These are phyloP conservation scores for Drosophila malerkotliana DNA, from an alignment of 1,140 invertebrate genomes.

Conservation along the genomic window DNA sequence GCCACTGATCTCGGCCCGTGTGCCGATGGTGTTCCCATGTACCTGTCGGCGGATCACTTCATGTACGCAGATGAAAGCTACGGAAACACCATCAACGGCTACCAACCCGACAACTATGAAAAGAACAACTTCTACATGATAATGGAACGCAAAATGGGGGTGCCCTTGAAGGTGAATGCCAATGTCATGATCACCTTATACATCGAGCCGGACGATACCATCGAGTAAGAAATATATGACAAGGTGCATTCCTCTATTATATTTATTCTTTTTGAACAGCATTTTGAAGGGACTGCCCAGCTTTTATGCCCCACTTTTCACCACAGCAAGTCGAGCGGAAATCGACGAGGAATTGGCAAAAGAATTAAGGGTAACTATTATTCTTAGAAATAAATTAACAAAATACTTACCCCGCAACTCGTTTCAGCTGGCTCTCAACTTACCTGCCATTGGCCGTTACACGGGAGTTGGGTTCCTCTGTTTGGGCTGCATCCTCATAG, in stretches of 20 bases:
- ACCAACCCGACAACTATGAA: slow-evolving; percentile 87
- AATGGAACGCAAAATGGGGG: slow-evolving; percentile 89
- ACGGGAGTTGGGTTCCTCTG: slow-evolving; percentile 61
- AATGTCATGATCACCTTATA: slow-evolving; percentile 90
- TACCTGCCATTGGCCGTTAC: slow-evolving; percentile 63
- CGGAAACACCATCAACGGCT: slow-evolving; percentile 86
- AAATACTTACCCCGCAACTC: background rate
- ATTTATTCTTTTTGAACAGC: slow-evolving; percentile 22
- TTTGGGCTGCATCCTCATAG: slow-evolving; percentile 57
- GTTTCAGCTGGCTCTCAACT: slow-evolving; percentile 54
- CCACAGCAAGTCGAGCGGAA: slow-evolving; percentile 58
- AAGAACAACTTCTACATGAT: slow-evolving; percentile 89
- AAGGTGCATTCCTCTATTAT: background rate
- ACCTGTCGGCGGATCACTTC: slow-evolving; percentile 94
- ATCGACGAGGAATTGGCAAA: slow-evolving; percentile 57
- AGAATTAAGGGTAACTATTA: slow-evolving; percentile 53
- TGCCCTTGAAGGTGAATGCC: slow-evolving; percentile 88
- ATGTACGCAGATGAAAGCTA: slow-evolving; percentile 90
- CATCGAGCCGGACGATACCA: slow-evolving; percentile 85
- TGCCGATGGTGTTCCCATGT: slow-evolving; percentile 90
- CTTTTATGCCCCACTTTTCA: slow-evolving; percentile 78
- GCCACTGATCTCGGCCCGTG: slow-evolving; percentile 88
- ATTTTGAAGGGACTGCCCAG: slow-evolving; percentile 59
- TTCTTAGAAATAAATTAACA: background rate
- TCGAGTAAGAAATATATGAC: slow-evolving; percentile 85